phyloP scores from a whole-genome alignment of 2,888 invertebrate genomes.

The Aspidiotus destructor region DNA sequence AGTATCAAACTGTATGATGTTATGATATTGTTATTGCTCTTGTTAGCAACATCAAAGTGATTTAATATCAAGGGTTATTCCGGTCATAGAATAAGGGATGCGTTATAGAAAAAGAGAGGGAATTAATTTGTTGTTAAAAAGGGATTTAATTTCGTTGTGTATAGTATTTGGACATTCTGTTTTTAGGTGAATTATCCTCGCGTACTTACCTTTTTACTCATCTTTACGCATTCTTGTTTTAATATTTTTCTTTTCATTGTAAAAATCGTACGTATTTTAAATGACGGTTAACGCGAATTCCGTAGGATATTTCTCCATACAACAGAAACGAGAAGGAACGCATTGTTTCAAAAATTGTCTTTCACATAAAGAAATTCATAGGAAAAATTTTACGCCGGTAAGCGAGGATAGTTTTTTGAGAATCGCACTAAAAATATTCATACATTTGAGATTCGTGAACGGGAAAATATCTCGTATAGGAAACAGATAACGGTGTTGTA shows the following conservation, averaged over 20 bases:
- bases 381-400: too few relatives aligned
- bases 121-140: slow-evolving; percentile 28
- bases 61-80: slow-evolving; percentile 32
- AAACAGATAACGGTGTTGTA: too few relatives aligned
- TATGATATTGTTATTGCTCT: slow-evolving; percentile 34
- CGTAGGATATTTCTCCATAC: too few relatives aligned
- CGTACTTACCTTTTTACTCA: not conserved
- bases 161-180: slow-evolving; percentile 18
- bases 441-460: too few relatives aligned
- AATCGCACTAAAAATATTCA: too few relatives aligned
- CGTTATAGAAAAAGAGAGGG: slow-evolving; percentile 16
- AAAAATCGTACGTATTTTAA: too few relatives aligned
- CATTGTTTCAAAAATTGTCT: too few relatives aligned
- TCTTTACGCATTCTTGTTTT: not conserved
- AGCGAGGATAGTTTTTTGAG: too few relatives aligned
- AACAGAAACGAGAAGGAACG: too few relatives aligned
- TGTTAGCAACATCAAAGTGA: slow-evolving; percentile 30
- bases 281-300: too few relatives aligned
- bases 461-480: too few relatives aligned
- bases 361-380: too few relatives aligned
- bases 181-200: slow-evolving; percentile 28
- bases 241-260: not conserved
- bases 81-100: slow-evolving; percentile 31
- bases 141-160: slow-evolving; percentile 24
- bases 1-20: slow-evolving; percentile 30